Evolutionary conservation across 23 tunicate genomes (phyloP), one percentile per base, ranked within the genome.

Genomic region (Oikopleura albicans): DNA sequence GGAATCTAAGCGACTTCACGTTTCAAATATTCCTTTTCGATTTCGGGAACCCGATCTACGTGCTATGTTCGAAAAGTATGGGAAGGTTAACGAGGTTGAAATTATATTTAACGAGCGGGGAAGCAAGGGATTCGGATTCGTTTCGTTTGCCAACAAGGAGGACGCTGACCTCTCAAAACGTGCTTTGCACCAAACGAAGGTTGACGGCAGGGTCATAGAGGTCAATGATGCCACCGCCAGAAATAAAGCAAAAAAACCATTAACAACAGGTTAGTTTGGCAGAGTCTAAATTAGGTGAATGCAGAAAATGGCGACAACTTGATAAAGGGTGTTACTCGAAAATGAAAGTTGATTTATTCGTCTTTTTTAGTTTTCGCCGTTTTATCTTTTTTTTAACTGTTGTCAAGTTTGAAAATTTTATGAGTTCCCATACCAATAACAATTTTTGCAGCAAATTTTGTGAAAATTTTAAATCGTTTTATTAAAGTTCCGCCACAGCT

Each of bases 1-100:
- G 79, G 79, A 71, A 29, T 16, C 36, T 16, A 71, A 71, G 37
- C 79, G 79, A 22, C 79, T 71, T 29, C 79, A 71, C 31, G 79
- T 71, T 37, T 71, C 79, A 29, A 71, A 71, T 31, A 71, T 71
- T 29, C 79, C 79, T 37, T 71, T 71, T 29, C 79, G 79, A 2
- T 71, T 71, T 71, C 79, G 79, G 4, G 79, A 71, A 31, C 79
- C 79, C 37, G 79, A 71, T 29, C 37, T 71, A 31, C 79, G 79
- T 71, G 79, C 27, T 4, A 71, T 71, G 79, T 71, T 71, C 31
- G 79, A 71, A 71, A 71, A 71, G 31, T 71, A 12, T 37, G 79
- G 79, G 4, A 71, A 71, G 37, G 79, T 71, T 4, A 71, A 16
- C 79, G 79, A 71, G 31, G 79, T 71, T 4, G 79, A 71, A 71